A percentile compares a stretch with the other conserved stretches of the same genome.
These are phyloP conservation scores for Calephelis virginiensis DNA, from an alignment of 1,140 invertebrate species.

Conservation along the genomic window DNA sequence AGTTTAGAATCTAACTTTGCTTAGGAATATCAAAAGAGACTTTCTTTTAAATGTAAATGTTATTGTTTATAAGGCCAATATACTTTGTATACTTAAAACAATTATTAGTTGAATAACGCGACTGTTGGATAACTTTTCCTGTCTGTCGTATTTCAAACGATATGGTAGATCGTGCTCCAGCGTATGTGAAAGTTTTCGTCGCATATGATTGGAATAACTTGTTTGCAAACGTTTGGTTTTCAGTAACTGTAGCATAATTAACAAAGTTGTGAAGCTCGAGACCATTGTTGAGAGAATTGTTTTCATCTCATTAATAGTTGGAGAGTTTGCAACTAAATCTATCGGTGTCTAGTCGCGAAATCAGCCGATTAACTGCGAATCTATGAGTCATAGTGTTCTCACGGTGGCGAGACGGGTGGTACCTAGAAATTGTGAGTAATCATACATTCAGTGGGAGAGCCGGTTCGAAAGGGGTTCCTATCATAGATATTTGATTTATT, in stretches of 20 bases:
- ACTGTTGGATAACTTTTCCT: not conserved
- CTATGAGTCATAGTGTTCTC: constrained; percentile 66
- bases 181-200: constrained; percentile 27
- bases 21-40: no score
- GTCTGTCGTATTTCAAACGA: constrained; percentile 6
- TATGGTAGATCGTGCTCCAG: constrained; percentile 25
- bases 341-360: constrained; percentile 25
- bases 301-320: constrained; percentile 31
- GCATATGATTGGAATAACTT: constrained; percentile 34
- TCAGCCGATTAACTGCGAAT: constrained; percentile 35
- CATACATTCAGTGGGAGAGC: constrained; percentile 35
- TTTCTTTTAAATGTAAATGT: no score
- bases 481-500: constrained; percentile 7
- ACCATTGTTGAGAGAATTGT: constrained; percentile 27
- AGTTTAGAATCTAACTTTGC: no score
- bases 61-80: not conserved
- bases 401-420: constrained; percentile 49
- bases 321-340: constrained; percentile 23
- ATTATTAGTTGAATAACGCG: not conserved
- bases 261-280: constrained; percentile 30
- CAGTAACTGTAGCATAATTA: constrained; percentile 30
- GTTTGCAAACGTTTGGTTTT: constrained; percentile 36
- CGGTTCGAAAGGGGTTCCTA: constrained; percentile 27
- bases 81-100: no score
- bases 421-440: constrained; percentile 65